phyloP scores from a whole-genome alignment of 2,888 invertebrate genomes.

The Adelognathus sp. region DNA sequence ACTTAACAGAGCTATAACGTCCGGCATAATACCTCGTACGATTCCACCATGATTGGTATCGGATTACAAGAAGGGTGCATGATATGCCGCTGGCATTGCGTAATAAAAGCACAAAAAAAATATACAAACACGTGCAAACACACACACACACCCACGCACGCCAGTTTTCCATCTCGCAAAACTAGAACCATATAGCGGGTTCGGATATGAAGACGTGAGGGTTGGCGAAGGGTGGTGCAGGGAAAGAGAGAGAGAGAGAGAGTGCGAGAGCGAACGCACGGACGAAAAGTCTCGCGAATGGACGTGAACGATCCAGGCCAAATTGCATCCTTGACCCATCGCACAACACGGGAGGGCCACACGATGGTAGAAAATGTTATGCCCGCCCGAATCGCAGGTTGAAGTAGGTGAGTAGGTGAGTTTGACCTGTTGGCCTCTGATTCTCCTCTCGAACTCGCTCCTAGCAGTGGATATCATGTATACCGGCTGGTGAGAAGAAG shows the following conservation, averaged over 20 bases:
- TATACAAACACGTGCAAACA: not conserved
- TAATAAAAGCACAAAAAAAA: constrained; percentile 5
- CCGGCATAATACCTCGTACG: constrained; percentile 1
- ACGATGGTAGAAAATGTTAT: constrained; percentile 24
- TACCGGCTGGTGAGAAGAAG: no score
- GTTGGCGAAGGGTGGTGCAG: not conserved
- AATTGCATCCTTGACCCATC: constrained; percentile 74
- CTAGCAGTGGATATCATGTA: not conserved
- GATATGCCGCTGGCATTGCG: not conserved
- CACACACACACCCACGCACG: not conserved
- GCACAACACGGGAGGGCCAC: constrained; percentile 18
- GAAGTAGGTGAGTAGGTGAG: constrained; percentile 62
- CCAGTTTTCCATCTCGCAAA: not conserved
- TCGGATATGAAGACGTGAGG: not conserved
- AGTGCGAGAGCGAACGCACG: constrained; percentile 44
- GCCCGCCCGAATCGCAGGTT: constrained; percentile 55
- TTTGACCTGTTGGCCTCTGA: constrained; percentile 64
- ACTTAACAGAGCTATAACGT: not conserved
- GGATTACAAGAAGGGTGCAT: constrained; percentile 2
- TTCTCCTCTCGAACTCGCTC: constrained; percentile 44
- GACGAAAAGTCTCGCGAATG: constrained; percentile 33
- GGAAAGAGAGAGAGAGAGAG: not conserved
- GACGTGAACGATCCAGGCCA: constrained; percentile 64
- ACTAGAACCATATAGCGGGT: constrained; percentile 11
- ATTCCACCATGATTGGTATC: constrained; percentile 6